These are phyloP conservation scores for Colossoma macropomum DNA, from an alignment of 2,113 vertebrate genomes.

Conservation along the genomic window DNA sequence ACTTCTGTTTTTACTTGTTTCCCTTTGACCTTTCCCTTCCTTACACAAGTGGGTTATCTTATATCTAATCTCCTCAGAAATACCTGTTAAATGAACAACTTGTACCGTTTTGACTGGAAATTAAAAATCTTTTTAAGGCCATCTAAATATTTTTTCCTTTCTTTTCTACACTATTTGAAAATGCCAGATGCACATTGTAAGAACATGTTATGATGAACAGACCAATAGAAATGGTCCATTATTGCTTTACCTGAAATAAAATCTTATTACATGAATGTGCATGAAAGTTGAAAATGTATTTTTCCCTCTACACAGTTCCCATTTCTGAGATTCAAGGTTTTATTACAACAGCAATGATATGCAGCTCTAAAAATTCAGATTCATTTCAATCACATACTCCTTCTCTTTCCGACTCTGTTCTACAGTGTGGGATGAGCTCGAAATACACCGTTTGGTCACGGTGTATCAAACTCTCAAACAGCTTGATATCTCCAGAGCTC, in stretches of 20 bases:
- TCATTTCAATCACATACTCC: background rate
- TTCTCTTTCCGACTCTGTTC: background rate
- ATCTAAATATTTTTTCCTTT: too few relatives aligned
- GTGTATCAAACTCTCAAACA: background rate
- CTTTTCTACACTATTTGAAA: too few relatives aligned
- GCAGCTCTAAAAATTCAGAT: background rate
- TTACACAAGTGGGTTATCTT: too few relatives aligned
- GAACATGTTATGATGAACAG: background rate
- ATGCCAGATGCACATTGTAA: background rate
- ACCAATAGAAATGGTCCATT: background rate
- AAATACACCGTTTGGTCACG: background rate
- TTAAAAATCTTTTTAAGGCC: too few relatives aligned
- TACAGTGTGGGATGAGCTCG: constrained; percentile 13
- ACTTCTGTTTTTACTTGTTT: too few relatives aligned
- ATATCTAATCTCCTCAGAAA: too few relatives aligned
- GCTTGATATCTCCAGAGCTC: constrained; percentile 12
- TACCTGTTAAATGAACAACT: too few relatives aligned
- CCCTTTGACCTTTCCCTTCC: too few relatives aligned
- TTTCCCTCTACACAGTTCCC: background rate
- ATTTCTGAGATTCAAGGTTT: background rate
- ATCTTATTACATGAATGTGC: background rate
- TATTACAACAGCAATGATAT: too few relatives aligned
- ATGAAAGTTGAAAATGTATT: background rate
- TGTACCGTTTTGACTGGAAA: too few relatives aligned
- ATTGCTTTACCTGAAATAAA: background rate